A percentile compares a stretch with the other conserved stretches of the same genome.
These are phyloP conservation scores for Gallinago solitaria DNA, from an alignment of 2,797 vertebrate genomes.

Conservation along the genomic window DNA sequence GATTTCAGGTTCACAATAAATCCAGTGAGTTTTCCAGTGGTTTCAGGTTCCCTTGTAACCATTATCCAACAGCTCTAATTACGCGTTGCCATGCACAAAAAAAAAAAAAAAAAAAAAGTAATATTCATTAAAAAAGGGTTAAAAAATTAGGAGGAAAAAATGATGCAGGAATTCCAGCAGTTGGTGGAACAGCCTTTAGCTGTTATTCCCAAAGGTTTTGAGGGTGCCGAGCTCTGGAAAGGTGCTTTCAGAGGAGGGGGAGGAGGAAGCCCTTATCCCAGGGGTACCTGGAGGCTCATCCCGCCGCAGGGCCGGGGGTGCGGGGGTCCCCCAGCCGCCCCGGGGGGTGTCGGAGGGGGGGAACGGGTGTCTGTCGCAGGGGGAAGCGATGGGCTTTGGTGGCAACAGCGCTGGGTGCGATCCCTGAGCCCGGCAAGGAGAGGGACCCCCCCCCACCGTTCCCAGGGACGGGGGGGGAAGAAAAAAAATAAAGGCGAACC, in stretches of 20 bases:
- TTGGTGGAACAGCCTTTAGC: background rate
- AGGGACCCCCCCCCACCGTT: too few species aligned
- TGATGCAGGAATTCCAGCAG: background rate
- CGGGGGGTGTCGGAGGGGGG: too few species aligned
- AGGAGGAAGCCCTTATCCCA: background rate
- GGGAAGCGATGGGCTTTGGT: too few species aligned
- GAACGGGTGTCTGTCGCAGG: too few species aligned
- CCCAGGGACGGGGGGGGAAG: too few species aligned
- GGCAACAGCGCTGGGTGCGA: too few species aligned
- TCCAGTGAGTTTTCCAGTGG: constrained; percentile 28
- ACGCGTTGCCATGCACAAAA: background rate
- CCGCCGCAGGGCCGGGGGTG: too few species aligned
- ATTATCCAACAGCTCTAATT: constrained; percentile 14
- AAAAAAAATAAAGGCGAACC: too few species aligned
- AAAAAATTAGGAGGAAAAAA: background rate
- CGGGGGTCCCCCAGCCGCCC: too few species aligned
- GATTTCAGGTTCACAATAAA: constrained; percentile 54
- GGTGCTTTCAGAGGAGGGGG: background rate
- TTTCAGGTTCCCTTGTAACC: constrained; percentile 39
- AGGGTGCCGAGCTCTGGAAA: background rate
- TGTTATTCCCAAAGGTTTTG: background rate
- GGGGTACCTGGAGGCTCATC: background rate
- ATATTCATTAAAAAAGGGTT: background rate
- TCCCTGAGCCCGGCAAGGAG: too few species aligned
- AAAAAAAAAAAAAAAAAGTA: background rate